These are phyloP conservation scores for Lindbergichthys nudifrons DNA, from an alignment of 2,797 vertebrate species.

Conservation along the genomic window DNA sequence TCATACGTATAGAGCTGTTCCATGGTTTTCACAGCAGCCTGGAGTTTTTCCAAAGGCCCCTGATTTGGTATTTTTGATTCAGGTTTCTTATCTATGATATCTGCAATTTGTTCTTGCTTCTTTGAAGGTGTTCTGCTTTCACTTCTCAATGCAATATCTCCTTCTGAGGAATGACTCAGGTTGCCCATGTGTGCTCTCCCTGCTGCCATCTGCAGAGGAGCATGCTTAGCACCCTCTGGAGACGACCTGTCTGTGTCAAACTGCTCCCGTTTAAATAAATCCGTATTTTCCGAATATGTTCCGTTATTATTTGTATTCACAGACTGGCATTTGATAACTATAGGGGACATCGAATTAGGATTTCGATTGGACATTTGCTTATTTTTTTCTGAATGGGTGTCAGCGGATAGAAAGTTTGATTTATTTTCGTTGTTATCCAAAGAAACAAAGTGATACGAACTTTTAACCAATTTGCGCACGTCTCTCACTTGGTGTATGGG, in stretches of 20 bases:
- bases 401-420: slow-evolving; percentile 71
- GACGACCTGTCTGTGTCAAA: slow-evolving; percentile 72
- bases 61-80: slow-evolving; percentile 81
- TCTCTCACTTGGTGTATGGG: slow-evolving; percentile 95
- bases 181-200: slow-evolving; percentile 63
- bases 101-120: slow-evolving; percentile 79
- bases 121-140: slow-evolving; percentile 82
- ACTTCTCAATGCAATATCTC: slow-evolving; percentile 75
- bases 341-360: slow-evolving; percentile 85
- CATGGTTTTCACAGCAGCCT: slow-evolving; percentile 96
- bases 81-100: slow-evolving; percentile 79
- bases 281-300: slow-evolving; percentile 64
- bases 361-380: slow-evolving; percentile 77
- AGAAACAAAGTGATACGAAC: slow-evolving; percentile 90
- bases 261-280: slow-evolving; percentile 56
- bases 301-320: slow-evolving; percentile 85
- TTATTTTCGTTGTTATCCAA: slow-evolving; percentile 87
- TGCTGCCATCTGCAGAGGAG: slow-evolving; percentile 79
- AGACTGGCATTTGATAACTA: slow-evolving; percentile 94
- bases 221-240: slow-evolving; percentile 85
- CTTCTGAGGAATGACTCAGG: slow-evolving; percentile 80
- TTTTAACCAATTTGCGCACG: slow-evolving; percentile 94
- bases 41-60: slow-evolving; percentile 91
- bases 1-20: slow-evolving; percentile 96
- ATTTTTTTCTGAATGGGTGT: slow-evolving; percentile 82